phyloP scores from a whole-genome alignment of 1,140 invertebrate species.

The Diorhabda carinulata region DNA sequence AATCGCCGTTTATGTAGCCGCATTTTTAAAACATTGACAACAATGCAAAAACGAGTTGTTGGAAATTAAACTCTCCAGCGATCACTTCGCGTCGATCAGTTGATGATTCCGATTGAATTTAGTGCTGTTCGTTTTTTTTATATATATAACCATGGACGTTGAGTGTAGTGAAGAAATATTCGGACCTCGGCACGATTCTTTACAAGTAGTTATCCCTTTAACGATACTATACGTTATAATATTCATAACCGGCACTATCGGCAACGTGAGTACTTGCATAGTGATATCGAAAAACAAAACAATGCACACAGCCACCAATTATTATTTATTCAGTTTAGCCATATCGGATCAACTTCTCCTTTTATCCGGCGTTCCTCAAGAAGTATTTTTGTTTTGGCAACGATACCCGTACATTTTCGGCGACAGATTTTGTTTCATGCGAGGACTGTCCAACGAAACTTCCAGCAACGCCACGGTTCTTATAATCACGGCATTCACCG shows the following conservation, averaged over 20 bases:
- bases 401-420: slow-evolving; percentile 80
- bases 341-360: slow-evolving; percentile 88
- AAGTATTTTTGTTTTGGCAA: slow-evolving; percentile 84
- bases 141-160: slow-evolving; percentile 1
- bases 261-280: slow-evolving; percentile 89
- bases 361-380: slow-evolving; percentile 73
- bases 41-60: background rate
- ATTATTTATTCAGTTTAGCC: slow-evolving; percentile 90
- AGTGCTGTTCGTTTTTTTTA: no score
- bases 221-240: slow-evolving; percentile 79
- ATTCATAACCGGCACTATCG: slow-evolving; percentile 80
- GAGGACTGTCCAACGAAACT: slow-evolving; percentile 74
- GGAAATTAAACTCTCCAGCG: background rate
- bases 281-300: slow-evolving; percentile 87
- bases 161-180: slow-evolving; percentile 31
- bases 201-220: slow-evolving; percentile 72
- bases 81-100: background rate
- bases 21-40: background rate
- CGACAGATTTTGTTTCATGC: slow-evolving; percentile 68
- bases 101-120: background rate
- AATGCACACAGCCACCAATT: slow-evolving; percentile 93
- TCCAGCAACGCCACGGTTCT: slow-evolving; percentile 86
- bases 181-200: slow-evolving; percentile 58
- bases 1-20: no score
- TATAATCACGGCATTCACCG: slow-evolving; percentile 86